Evolutionary conservation across 2,888 invertebrate genomes (phyloP), one percentile per base, ranked within the genome.

Genomic region (Schizaphis graminum): DNA sequence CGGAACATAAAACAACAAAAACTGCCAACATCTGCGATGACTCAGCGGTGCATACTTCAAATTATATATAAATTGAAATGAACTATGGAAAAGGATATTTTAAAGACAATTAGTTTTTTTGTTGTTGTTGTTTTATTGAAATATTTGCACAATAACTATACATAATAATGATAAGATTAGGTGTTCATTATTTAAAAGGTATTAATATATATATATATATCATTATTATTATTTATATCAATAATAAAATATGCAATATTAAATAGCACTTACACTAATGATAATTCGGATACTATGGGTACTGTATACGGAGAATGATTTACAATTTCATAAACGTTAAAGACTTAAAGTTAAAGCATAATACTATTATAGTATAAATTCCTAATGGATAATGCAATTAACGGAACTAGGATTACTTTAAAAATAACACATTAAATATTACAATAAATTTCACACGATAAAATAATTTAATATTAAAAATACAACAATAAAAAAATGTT

Each of bases 91-190:
- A 67, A 67, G 4, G 3, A 35, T 21, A 21, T 77, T 35, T 77
- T 21, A 35, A 41, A 77, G 24, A 35, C 35, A 7, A 77, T 77
- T 77, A 41, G 21, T 1, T 77, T 77, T n/a, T 67, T 67, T 67
- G 67, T 67, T 77, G 67, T 77, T 77, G 21, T 77, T 77, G 77
- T 77, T 41, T 77, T 77, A 77, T 77, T 35, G 35, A 77, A 77
- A 77, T 21, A 7, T 77, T 77, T 77, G 21, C 35, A 77, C 21
- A 77, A 21, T 77, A 77, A 0, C 21, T 35, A 77, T 8, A 77
- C 21, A 35, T 35, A 41, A 41, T 77, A 35, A 77, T 77, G 21
- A 77, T 35, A 77, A 35, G 8, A 77, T 35, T 77, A 35, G 35
- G 21, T 21, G 8, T 35, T 35, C 35, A 77, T 77, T 77, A 77